Base-by-base conservation (phyloP, 2,113 vertebrate genomes). In the Strix uralensis region DNA sequence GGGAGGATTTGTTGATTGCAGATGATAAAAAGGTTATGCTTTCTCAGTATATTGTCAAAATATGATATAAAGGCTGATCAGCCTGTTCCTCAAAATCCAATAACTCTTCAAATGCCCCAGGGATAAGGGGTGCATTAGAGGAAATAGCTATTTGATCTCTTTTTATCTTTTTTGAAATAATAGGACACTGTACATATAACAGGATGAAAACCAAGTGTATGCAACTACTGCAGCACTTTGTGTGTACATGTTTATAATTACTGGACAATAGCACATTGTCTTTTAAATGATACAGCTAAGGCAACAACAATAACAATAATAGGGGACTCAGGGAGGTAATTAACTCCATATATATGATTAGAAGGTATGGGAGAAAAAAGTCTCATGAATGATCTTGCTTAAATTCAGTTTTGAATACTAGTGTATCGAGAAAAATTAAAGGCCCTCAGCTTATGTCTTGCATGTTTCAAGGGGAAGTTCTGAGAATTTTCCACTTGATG, bases 31-130 rank as follows among this genome's bases (percentile, higher is more conserved):
- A 71, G 6, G 9, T 62, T 88, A 38, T 92, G 73, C 81, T 90
- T 90, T 88, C 69, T 63, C 47, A 75, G 13, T 75, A 19, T 71
- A 32, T 46, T 95, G 51, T 96, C 94, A 95, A 89, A 81, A 93
- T 27, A 66, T 65, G 14, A 71, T 72, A 90, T 49, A 94, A 96
- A 92, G 69, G 47, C 54, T 82, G 47, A 89, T 85, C 55, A 91
- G 80, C 3, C 6, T 44, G 8, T 78, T 88, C 30, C 16, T 82
- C 58, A 77, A 58, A 62, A 83, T 42, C 19, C 81, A 74, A n/a
- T 65, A 93, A 38, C 55, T 86, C 49, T 96, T 95, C 81, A 61
- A 95, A 82, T 63, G 25, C n/a, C 61, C 47, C 23, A 69, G 44
- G 36, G 52, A 55, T 89, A 81, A 93, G 7, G 3, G 36, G 6